These are phyloP conservation scores for Laterallus jamaicensis DNA, from an alignment of 2,113 vertebrate species.

Conservation along the genomic window DNA sequence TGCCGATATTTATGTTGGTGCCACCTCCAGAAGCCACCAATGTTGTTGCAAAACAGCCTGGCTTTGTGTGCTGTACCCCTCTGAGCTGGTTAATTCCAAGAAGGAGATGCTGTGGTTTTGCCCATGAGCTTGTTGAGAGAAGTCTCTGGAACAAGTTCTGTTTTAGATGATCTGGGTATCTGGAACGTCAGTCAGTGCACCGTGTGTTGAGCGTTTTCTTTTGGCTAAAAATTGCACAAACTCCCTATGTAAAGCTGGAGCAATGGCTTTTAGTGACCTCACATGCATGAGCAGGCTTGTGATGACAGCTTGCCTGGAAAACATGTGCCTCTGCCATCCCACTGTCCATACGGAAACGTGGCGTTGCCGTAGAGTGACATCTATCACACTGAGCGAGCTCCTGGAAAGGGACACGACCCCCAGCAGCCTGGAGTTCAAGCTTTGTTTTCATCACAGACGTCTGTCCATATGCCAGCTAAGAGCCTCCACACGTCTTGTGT, in stretches of 20 bases:
- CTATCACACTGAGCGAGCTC: not conserved
- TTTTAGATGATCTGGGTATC: no score
- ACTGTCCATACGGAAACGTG: not conserved
- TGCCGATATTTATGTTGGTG: not conserved
- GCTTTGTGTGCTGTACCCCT: not conserved
- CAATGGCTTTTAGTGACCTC: not conserved
- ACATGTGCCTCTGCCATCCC: not conserved
- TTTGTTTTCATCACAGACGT: not conserved
- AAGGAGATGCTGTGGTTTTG: not conserved
- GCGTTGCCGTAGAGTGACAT: not conserved
- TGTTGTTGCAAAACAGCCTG: not conserved
- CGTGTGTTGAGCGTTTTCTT: accelerated
- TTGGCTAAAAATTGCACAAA: not conserved
- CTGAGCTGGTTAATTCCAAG: accelerated
- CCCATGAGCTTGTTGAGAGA: not conserved
- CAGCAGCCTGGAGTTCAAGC: not conserved
- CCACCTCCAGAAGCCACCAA: not conserved
- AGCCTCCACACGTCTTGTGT: not conserved
- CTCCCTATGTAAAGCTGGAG: not conserved
- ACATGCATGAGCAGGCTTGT: not conserved
- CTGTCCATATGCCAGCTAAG: not conserved
- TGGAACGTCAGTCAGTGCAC: not conserved
- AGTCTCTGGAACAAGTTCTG: not conserved
- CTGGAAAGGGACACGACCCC: not conserved
- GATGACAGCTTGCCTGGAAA: not conserved